A percentile compares a stretch with the other conserved stretches of the same genome.
Evolutionary conservation across 2,888 invertebrate species (phyloP).

Genomic region (Priocnemis perturbator): DNA sequence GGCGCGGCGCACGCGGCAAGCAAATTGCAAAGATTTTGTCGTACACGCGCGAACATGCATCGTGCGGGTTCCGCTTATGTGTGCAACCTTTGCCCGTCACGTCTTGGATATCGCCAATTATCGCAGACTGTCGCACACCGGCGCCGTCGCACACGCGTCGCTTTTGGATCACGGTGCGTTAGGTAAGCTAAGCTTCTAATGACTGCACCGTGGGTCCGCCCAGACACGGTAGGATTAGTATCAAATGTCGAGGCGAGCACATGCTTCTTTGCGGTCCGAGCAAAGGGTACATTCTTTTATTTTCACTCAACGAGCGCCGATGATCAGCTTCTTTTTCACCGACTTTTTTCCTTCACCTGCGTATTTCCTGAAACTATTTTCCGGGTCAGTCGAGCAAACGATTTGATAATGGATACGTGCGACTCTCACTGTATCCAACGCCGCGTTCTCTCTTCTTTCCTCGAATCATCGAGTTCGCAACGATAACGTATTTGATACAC

Average conservation of each 20-base stretch:
- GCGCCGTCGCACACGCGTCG: slow-evolving; percentile 38
- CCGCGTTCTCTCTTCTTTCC: no score
- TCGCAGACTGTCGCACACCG: slow-evolving; percentile 44
- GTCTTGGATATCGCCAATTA: slow-evolving; percentile 43
- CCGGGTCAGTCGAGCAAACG: no score
- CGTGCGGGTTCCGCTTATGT: not conserved
- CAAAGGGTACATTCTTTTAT: slow-evolving; percentile 11
- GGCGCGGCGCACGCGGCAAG: no score
- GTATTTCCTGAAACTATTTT: no score
- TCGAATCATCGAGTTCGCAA: no score
- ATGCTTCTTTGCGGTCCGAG: slow-evolving; percentile 23
- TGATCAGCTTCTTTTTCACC: not conserved
- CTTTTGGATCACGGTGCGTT: slow-evolving; percentile 33
- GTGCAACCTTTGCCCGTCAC: not conserved
- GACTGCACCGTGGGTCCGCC: slow-evolving; percentile 45
- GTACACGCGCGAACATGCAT: no score
- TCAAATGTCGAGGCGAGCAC: slow-evolving; percentile 37
- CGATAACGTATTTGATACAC: no score
- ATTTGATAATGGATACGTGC: no score
- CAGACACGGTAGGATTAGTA: slow-evolving; percentile 52
- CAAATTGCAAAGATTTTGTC: no score
- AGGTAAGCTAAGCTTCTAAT: slow-evolving; percentile 50
- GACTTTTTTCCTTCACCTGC: not conserved
- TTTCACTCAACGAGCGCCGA: not conserved
- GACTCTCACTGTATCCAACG: no score